A percentile compares a stretch with the other conserved stretches of the same genome.
Conservation (phyloP, 1,140 invertebrate genomes). For the Trichonephila clavata region DNA sequence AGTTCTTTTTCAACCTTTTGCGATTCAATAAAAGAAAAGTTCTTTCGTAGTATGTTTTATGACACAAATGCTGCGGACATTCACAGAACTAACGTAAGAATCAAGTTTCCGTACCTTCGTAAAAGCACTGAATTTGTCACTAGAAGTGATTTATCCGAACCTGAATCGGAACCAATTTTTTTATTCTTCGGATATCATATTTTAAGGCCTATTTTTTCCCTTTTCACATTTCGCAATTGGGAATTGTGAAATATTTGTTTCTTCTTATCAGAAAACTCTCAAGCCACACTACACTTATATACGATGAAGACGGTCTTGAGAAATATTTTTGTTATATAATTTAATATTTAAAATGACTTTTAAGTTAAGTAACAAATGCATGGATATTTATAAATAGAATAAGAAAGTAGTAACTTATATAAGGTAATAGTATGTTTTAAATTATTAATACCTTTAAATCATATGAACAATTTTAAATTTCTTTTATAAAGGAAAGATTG, state of each 20-base stretch:
- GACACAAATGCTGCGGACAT: conserved; percentile 32
- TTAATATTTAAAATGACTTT: no score
- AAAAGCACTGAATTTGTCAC: conserved; percentile 35
- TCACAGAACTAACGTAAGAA: conserved; percentile 8
- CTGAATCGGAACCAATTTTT: conserved; percentile 13
- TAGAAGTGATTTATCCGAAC: conserved; percentile 21
- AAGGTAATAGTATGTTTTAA: no score
- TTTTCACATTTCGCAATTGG: neutral
- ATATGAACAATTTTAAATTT: no score
- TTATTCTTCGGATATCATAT: conserved; percentile 10
- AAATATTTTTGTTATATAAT: no score
- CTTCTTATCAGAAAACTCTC: neutral
- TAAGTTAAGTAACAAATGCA: no score
- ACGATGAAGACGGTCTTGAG: no score
- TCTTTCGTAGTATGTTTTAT: conserved; percentile 35
- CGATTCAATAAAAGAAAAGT: conserved; percentile 35
- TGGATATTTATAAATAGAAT: no score
- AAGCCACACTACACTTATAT: no score
- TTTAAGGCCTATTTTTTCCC: neutral
- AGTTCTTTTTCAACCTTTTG: conserved; percentile 23
- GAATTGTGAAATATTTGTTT: neutral
- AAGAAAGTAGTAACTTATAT: no score
- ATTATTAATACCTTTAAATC: no score
- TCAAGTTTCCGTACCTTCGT: conserved; percentile 37
- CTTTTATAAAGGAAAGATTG: no score